Conservation (phyloP, 2,888 invertebrate species). For the Ichneumon xanthorius region DNA sequence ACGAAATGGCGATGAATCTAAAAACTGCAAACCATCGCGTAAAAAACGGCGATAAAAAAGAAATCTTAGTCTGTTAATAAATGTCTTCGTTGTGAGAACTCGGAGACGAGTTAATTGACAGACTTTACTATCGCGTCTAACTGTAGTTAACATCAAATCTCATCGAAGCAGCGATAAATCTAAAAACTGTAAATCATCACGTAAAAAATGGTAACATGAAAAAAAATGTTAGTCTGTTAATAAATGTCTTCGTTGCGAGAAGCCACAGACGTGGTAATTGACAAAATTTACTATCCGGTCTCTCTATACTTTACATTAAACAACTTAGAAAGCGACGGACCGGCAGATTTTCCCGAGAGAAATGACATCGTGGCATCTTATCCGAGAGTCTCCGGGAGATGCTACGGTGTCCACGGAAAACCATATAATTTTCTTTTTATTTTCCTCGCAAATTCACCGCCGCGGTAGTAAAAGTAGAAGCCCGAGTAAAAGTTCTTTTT, state of each 20-base stretch:
- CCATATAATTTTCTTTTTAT: background rate
- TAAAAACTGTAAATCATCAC: too few species aligned
- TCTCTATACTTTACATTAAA: background rate
- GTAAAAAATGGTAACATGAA: too few species aligned
- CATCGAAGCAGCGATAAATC: background rate
- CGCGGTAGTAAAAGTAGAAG: background rate
- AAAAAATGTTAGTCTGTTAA: background rate
- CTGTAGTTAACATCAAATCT: background rate
- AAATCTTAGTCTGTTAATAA: too few species aligned
- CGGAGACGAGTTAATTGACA: conserved; percentile 5
- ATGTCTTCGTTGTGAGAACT: conserved; percentile 13
- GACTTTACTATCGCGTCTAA: background rate
- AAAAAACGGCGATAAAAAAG: background rate
- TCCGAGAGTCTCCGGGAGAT: background rate
- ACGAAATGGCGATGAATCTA: too few species aligned
- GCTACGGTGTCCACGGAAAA: background rate
- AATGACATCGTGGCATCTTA: background rate
- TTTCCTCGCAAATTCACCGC: background rate
- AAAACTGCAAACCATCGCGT: too few species aligned
- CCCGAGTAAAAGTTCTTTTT: background rate
- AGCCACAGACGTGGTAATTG: conserved; percentile 11
- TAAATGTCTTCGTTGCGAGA: background rate
- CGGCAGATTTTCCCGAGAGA: conserved; percentile 5
- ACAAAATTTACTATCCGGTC: conserved; percentile 1
- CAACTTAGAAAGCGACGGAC: conserved; percentile 8